Base-by-base conservation (phyloP, 2,113 vertebrate genomes). In the Engraulis encrasicolus region DNA sequence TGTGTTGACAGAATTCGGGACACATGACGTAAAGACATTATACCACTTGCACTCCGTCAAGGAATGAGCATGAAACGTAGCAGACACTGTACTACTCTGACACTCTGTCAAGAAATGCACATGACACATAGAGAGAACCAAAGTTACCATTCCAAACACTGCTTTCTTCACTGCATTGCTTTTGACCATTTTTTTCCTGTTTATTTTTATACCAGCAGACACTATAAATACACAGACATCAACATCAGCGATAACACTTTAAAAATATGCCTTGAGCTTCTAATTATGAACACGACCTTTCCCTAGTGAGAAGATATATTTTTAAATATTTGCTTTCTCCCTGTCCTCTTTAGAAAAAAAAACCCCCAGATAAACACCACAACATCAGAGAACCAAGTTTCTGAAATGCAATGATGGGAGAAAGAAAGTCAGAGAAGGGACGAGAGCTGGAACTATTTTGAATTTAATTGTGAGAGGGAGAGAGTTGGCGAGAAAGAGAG, bases 321-420 rank as follows among this genome's bases (percentile, higher is more conserved):
- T 66, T 11, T 45, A 36, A 74, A 87, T 88, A 87, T 49, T n/a
- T 54, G 40, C 82, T 78, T 45, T 85, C 19, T 20, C 40, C 31
- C 11, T 66, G 50, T 82, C 78, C 50, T 78, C 58, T 37, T 79
- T 86, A 52, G 78, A 74, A 84, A 88, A 85, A 88, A 82, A 61
- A 37, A 45, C 74, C n/a, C n/a, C n/a, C n/a, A 9, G 78, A 82
- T 14, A 78, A 77, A 84, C 80, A 90, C 89, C 81, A 78, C 11
- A 85, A 88, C 78, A 89, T 15, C 38, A 52, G 79, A 89, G 58
- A 87, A 90, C 91, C 86, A 86, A 85, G 86, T 84, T 89, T 61
- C 54, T 79, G 52, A 77, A 81, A 84, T 84, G 89, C 78, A 86
- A 48, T 74, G 78, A 77, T 78, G 52, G 40, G 31, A 86, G 54